Evolutionary conservation across 2,888 invertebrate species (phyloP).

Genomic region (Drosophila multiciliata): DNA sequence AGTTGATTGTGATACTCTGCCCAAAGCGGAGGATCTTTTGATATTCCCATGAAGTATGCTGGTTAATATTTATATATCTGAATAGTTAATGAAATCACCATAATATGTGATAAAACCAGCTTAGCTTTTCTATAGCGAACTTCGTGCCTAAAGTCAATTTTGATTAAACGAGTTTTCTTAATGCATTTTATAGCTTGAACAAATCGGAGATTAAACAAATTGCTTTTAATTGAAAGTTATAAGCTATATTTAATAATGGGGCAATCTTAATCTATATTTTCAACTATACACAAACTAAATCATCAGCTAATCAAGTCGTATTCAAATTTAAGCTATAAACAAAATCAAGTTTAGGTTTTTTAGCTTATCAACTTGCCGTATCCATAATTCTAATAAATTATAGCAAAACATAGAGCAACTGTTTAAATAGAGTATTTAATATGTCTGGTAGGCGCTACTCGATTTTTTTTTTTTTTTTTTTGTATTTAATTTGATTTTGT

Average conservation of each 20-base stretch:
- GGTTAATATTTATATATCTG: no score
- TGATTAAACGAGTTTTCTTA: not conserved
- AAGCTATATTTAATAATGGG: not conserved
- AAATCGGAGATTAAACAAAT: not conserved
- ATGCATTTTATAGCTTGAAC: not conserved
- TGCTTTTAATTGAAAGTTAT: not conserved
- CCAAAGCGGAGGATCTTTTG: not conserved
- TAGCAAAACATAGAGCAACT: not conserved
- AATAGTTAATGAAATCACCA: not conserved
- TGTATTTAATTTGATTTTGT: conserved; percentile 37
- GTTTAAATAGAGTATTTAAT: conserved; percentile 4
- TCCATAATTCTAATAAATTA: not conserved
- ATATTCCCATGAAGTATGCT: not conserved
- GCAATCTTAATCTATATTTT: not conserved
- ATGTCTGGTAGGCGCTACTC: not conserved
- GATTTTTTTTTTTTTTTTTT: not conserved
- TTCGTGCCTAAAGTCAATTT: no score
- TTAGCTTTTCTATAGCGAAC: not conserved
- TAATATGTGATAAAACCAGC: not conserved
- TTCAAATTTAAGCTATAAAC: not conserved
- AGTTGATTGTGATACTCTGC: conserved; percentile 41
- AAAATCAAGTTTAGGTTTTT: not conserved
- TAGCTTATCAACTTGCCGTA: not conserved
- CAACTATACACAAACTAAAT: not conserved
- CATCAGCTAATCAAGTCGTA: not conserved